Evolutionary conservation across 1,140 invertebrate genomes (phyloP), one percentile per base, ranked within the genome.

Genomic region (Panagrolaimus sp.): DNA sequence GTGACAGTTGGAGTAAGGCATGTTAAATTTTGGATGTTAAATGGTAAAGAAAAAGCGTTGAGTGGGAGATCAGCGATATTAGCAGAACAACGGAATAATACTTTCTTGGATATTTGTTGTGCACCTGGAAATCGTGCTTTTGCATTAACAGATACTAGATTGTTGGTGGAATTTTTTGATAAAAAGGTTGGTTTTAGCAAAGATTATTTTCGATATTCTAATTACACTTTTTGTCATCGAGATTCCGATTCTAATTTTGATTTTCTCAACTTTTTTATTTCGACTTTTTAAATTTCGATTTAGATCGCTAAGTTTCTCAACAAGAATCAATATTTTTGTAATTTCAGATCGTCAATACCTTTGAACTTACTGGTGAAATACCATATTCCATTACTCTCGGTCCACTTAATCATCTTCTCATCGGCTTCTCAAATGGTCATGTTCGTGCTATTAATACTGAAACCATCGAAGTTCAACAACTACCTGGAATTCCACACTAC

Each of bases 1-100:
- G 77, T 78, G 23, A 78, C 77, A 8, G 76, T 78, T 46, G 67
- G 71, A 13, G 66, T 72, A 4, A 68, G 77, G 23, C 77, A 78
- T 48, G 78, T 78, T 9, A 78, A 78, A 66, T 78, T 78, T 63
- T 78, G 77, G 77, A 44, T 14, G n/a, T n/a, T 53, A 31, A 20
- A 11, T 5, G 14, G 9, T 5, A 64, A 42, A 8, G 27, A 69
- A 2, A 69, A 48, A 63, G 23, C 70, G 71, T 68, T 75, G 9
- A 46, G 76, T 61, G 77, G 77, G 20, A 46, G 78, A 25, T 78
- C 78, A 23, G 77, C 75, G 16, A 78, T 78, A 53, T 67, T 78
- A 7, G 51, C 78, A 14, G 76, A 80, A 20, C 75, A 78, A n/a
- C 38, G 77, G 9, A 78, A 78, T 73, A 78, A 78, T 27, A 78